Evolutionary conservation across 2,888 invertebrate genomes (phyloP).

Genomic region (Alloplasta piceator): DNA sequence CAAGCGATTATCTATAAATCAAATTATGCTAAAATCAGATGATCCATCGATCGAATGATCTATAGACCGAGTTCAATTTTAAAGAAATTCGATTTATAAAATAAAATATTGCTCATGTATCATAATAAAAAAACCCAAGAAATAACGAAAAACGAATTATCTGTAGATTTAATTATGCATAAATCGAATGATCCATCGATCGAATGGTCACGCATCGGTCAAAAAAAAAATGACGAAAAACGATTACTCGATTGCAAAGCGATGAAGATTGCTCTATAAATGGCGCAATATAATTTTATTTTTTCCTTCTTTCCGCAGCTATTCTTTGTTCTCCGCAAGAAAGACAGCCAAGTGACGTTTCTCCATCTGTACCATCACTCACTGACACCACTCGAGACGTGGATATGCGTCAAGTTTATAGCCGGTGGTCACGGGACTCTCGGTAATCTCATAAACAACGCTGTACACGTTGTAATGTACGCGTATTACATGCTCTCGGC

Average conservation of each 20-base stretch:
- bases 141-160: too few species aligned
- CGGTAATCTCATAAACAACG: constrained; percentile 93
- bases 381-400: constrained; percentile 90
- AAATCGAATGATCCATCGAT: neutral
- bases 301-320: constrained; percentile 76
- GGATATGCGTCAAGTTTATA: constrained; percentile 91
- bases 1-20: too few species aligned
- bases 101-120: too few species aligned
- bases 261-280: constrained; percentile 6
- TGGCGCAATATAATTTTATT: constrained; percentile 31
- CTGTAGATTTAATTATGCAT: too few species aligned
- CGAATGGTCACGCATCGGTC: neutral
- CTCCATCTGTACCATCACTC: constrained; percentile 94
- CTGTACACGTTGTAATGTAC: constrained; percentile 95
- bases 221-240: neutral
- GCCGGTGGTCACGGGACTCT: constrained; percentile 95
- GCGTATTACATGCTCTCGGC: constrained; percentile 94
- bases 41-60: too few species aligned
- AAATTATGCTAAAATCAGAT: too few species aligned
- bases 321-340: constrained; percentile 93
- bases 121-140: too few species aligned
- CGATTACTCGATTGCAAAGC: neutral
- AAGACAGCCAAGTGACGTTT: constrained; percentile 93
- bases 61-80: too few species aligned
- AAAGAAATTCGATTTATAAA: too few species aligned